Evolutionary conservation across 2,113 vertebrate genomes (phyloP).

Genomic region (Sterna hirundo): DNA sequence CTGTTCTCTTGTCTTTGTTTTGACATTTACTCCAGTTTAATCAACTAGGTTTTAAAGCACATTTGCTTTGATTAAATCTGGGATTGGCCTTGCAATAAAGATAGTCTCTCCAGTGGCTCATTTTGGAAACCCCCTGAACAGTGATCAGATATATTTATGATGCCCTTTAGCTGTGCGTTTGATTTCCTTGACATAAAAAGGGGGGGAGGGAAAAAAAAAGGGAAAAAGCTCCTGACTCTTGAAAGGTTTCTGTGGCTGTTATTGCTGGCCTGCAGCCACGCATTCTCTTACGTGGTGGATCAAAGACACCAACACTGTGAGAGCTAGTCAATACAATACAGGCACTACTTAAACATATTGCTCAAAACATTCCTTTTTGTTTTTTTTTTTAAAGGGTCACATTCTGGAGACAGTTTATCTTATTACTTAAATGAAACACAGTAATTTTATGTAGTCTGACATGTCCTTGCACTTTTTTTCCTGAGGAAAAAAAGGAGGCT

Average conservation of each 20-base stretch:
- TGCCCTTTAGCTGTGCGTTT: conserved; percentile 64
- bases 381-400: conserved; percentile 46
- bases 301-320: conserved; percentile 52
- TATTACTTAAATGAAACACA: not conserved
- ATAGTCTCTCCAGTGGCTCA: conserved; percentile 53
- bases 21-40: conserved; percentile 53
- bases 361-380: conserved; percentile 37
- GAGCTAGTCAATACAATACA: conserved; percentile 41
- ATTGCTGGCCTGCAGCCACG: conserved; percentile 66
- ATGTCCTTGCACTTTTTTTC: not conserved
- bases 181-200: conserved; percentile 70
- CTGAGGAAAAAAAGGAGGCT: not conserved
- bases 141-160: conserved; percentile 73
- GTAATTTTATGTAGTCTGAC: conserved; percentile 14
- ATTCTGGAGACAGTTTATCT: conserved; percentile 9
- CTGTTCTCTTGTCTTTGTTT: conserved; percentile 11
- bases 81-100: conserved; percentile 54
- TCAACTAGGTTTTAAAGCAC: conserved; percentile 59
- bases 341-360: conserved; percentile 36
- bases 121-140: conserved; percentile 44
- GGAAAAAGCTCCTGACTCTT: conserved; percentile 32
- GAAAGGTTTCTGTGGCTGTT: conserved; percentile 60
- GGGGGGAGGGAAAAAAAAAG: not conserved
- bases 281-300: conserved; percentile 50
- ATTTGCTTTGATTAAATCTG: conserved; percentile 65